Evolutionary conservation across 2,113 vertebrate genomes (phyloP).

Genomic region (Sporophila hypoxantha): DNA sequence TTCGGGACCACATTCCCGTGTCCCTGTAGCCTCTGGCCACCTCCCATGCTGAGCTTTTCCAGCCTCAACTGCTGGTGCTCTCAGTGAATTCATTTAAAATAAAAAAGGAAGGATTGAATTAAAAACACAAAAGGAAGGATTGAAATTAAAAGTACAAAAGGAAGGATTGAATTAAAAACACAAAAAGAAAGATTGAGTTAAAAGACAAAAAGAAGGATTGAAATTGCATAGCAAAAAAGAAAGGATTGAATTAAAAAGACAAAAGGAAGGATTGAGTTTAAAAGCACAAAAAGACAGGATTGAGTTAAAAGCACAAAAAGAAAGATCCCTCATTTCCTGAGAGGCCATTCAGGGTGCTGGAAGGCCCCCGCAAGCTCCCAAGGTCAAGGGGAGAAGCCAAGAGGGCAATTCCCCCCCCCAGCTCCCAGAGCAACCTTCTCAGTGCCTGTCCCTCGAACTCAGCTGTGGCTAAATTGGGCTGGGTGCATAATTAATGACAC

Average conservation of each 20-base stretch:
- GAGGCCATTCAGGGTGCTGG: not conserved
- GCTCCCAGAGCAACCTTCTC: not conserved
- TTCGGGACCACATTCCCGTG: not conserved
- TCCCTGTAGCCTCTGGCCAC: not conserved
- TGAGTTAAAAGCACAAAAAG: not conserved
- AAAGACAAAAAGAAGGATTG: not conserved
- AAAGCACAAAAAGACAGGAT: too few species aligned
- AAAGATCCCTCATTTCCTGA: not conserved
- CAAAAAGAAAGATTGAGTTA: not conserved
- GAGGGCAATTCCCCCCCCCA: not conserved
- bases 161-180: not conserved
- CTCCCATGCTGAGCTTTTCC: not conserved
- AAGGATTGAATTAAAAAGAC: not conserved
- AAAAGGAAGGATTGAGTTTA: not conserved
- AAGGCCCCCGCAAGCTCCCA: fast-evolving
- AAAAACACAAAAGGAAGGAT: not conserved
- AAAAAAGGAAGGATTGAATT: not conserved
- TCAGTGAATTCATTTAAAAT: not conserved
- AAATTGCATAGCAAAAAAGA: too few species aligned
- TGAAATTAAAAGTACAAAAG: too few species aligned
- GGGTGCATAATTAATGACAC: not conserved
- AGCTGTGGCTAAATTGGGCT: not conserved
- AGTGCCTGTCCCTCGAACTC: not conserved
- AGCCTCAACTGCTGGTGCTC: not conserved
- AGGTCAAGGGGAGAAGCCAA: not conserved